Percentiles rank a stretch among this genome's conserved stretches.
phyloP scores from a whole-genome alignment of 2,888 invertebrate species.

The Eubasilissa splendida region DNA sequence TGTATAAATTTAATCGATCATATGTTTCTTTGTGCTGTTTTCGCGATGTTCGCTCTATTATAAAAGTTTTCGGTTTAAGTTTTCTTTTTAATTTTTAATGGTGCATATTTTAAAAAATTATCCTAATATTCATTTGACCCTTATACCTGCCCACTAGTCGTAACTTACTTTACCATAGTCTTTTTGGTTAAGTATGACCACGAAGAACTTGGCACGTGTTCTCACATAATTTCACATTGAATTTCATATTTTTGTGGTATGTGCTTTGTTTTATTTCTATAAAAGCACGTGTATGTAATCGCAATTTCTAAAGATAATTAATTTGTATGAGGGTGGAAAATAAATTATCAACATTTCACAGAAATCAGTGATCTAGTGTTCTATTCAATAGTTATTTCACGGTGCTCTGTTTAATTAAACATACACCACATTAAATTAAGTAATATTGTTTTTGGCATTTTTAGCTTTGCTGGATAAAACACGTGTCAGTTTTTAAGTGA shows the following conservation, averaged over 20 bases:
- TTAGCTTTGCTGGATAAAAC: too few relatives aligned
- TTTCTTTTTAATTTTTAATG: not conserved
- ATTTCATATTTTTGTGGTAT: not conserved
- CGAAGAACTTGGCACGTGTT: slow-evolving; percentile 35
- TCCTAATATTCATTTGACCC: not conserved
- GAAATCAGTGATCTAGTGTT: too few relatives aligned
- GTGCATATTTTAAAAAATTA: not conserved
- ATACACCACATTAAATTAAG: too few relatives aligned
- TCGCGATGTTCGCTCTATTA: slow-evolving; percentile 26
- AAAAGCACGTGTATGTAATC: too few relatives aligned
- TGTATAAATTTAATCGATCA: slow-evolving; percentile 54
- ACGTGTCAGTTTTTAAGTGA: too few relatives aligned
- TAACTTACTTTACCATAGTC: slow-evolving; percentile 14
- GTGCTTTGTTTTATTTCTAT: too few relatives aligned
- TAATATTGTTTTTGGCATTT: too few relatives aligned
- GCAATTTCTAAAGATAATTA: too few relatives aligned
- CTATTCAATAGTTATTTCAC: too few relatives aligned
- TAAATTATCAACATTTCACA: too few relatives aligned
- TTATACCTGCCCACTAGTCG: not conserved
- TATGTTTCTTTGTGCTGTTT: slow-evolving; percentile 53
- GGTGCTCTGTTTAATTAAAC: too few relatives aligned
- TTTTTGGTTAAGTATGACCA: slow-evolving; percentile 32
- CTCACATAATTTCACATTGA: slow-evolving; percentile 5
- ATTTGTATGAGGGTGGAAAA: too few relatives aligned
- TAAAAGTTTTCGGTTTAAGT: slow-evolving; percentile 30